Base-by-base conservation (phyloP, 2,797 vertebrate species). In the Acanthis flammea region DNA sequence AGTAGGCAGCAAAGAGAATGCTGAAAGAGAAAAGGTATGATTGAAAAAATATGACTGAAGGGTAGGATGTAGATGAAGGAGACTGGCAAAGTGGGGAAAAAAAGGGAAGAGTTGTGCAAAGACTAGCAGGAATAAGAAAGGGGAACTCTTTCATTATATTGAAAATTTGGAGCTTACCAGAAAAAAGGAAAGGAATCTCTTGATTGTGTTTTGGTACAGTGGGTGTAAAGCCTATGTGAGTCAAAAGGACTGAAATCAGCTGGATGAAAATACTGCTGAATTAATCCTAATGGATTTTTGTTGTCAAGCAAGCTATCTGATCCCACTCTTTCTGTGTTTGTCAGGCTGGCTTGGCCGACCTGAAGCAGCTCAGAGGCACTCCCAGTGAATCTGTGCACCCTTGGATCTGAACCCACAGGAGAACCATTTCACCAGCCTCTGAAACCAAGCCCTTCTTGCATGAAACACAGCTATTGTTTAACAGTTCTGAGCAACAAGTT, bases 391-490 rank as follows among this genome's bases (percentile, higher is more conserved):
- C 53, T 0, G 0, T 76, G 44, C 86, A 58, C 33, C 35, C 80
- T 91, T 93, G 88, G 92, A 92, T 89, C 65, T 51, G 10, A 17
- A 85, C 80, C 86, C 67, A 45, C 39, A 51, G 44, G 35, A 23
- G n/a, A 93, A 53, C 67, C 35, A 77, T 92, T 92, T 87, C 74
- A 89, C 48, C 39, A 92, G 31, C 9, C 35, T 50, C 63, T 83
- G 88, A 91, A 95, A 92, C 76, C 37, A 53, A 95, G n/a, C 35
- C 45, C 68, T 77, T 37, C 42, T 63, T 82, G 30, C 67, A 57
- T 95, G 84, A 96, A 95, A 94, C 72, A 87, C 81, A 63, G 48
- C 92, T 89, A 95, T 94, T 95, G 94, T 95, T 95, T 71, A 89
- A 95, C 74, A 92, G 80, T 50, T 67, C 74, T 85, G 80, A 87